phyloP scores from a whole-genome alignment of 2,888 invertebrate species.

The Vanessa cardui region DNA sequence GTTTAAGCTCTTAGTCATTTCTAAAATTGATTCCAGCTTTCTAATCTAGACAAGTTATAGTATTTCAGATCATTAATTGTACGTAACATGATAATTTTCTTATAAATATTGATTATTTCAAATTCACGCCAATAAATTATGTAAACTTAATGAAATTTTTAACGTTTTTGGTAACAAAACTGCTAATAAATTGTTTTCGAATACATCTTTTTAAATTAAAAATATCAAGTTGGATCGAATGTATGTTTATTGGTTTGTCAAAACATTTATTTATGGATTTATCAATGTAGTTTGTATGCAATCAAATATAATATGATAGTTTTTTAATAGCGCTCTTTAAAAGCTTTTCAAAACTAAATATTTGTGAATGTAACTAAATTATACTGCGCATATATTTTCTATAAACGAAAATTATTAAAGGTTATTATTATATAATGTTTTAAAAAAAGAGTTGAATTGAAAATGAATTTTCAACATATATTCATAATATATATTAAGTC shows the following conservation, averaged over 20 bases:
- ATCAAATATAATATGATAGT: no score
- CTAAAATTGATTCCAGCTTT: no score
- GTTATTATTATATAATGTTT: no score
- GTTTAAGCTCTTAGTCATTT: no score
- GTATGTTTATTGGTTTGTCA: constrained; percentile 28
- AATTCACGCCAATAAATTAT: background rate
- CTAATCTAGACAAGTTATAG: no score
- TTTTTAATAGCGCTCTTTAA: background rate
- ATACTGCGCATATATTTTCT: no score
- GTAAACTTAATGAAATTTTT: background rate
- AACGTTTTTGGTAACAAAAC: background rate
- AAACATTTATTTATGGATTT: constrained; percentile 23
- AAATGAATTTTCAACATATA: no score
- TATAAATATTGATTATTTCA: background rate
- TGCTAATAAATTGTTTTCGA: constrained; percentile 2
- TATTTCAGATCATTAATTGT: no score
- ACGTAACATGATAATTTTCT: background rate
- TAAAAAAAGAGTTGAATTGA: no score
- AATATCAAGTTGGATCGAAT: constrained; percentile 15
- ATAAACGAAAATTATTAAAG: no score
- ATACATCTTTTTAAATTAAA: background rate
- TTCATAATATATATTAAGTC: no score
- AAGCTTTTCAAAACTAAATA: background rate
- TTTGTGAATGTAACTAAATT: no score
- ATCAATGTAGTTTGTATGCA: constrained; percentile 4